These are phyloP conservation scores for Penaeus monodon DNA, from an alignment of 2,888 invertebrate species.

Conservation along the genomic window DNA sequence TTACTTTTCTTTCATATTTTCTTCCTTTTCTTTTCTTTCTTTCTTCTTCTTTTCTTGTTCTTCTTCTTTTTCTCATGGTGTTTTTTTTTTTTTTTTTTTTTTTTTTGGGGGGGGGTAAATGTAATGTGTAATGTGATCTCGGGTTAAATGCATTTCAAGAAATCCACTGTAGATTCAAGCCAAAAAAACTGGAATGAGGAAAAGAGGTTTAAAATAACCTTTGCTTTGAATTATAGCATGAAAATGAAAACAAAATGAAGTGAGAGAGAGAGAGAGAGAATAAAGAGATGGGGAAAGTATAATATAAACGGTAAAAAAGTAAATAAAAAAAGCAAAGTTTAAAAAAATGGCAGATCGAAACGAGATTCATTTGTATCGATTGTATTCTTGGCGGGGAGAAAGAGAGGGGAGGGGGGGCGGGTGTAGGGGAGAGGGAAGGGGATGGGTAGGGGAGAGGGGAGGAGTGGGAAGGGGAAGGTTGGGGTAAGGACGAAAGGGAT, in stretches of 20 bases:
- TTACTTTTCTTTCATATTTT: not conserved
- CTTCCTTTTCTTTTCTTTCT: not conserved
- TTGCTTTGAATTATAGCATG: no score
- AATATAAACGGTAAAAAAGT: not conserved
- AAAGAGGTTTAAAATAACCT: no score
- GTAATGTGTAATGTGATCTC: no score
- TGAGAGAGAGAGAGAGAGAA: constrained; percentile 25
- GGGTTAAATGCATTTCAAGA: not conserved
- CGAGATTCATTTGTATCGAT: not conserved
- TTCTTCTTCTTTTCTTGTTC: not conserved
- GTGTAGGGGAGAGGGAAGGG: not conserved
- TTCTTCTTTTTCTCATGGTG: not conserved
- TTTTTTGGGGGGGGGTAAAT: not conserved
- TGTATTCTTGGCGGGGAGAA: not conserved
- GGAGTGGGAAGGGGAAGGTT: not conserved
- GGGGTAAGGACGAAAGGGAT: no score
- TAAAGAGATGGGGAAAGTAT: no score
- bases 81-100: not conserved
- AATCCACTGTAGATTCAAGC: no score
- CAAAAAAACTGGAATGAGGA: no score
- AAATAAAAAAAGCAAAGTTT: not conserved
- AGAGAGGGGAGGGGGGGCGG: not conserved
- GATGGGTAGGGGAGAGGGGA: not conserved
- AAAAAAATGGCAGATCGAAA: not conserved
- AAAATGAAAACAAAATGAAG: not conserved